A percentile compares a stretch with the other conserved stretches of the same genome.
Conservation (phyloP, 2,888 invertebrate species). For the Cerastis leucographa region DNA sequence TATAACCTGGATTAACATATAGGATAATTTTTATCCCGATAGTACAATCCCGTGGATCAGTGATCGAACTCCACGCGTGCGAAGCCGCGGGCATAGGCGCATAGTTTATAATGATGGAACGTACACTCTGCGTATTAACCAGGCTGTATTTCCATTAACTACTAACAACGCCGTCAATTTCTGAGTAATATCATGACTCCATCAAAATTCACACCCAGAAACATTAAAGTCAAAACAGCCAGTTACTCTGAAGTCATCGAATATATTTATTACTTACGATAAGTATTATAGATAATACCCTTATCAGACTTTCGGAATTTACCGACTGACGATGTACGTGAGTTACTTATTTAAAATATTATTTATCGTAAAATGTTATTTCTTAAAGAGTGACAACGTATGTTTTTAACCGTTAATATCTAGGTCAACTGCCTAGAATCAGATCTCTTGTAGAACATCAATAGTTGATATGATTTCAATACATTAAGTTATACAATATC, state of each 20-base stretch:
- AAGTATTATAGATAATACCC: slow-evolving; percentile 34
- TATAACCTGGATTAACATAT: no score
- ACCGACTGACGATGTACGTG: slow-evolving; percentile 25
- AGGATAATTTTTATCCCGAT: no score
- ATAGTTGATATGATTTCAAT: not conserved
- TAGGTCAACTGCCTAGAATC: slow-evolving; percentile 17
- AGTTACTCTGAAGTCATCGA: slow-evolving; percentile 15
- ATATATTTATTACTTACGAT: slow-evolving; percentile 47
- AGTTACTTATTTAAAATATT: slow-evolving; percentile 28
- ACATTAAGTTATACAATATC: not conserved
- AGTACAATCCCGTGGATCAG: no score
- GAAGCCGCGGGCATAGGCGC: no score
- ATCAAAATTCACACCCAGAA: slow-evolving; percentile 16
- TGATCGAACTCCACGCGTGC: no score
- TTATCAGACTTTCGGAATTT: slow-evolving; percentile 39
- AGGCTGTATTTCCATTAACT: not conserved
- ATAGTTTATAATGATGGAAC: not conserved
- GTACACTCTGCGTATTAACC: not conserved
- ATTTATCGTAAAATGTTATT: slow-evolving; percentile 7
- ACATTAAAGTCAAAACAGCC: slow-evolving; percentile 7
- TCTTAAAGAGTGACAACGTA: not conserved
- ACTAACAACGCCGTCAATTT: not conserved
- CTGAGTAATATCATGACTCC: not conserved
- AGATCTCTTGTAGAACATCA: slow-evolving; percentile 37
- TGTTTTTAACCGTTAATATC: not conserved